phyloP scores from a whole-genome alignment of 2,113 vertebrate species.

The Psephotus haematonotus region DNA sequence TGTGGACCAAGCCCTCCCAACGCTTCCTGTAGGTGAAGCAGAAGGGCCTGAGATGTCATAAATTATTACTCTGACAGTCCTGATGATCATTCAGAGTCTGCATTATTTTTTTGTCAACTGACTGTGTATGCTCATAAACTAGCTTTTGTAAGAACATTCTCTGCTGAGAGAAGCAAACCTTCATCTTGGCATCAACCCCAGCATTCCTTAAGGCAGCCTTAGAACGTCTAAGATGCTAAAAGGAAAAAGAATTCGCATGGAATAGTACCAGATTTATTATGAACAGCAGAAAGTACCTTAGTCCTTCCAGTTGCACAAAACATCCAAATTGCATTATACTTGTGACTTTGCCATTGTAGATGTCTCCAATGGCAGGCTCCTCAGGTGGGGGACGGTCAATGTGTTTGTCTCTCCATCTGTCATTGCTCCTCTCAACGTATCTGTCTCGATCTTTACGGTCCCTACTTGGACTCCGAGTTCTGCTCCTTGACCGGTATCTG shows the following conservation, averaged over 20 bases:
- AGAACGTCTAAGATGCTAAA: background rate
- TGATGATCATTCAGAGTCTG: background rate
- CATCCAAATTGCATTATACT: constrained; percentile 99
- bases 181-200: background rate
- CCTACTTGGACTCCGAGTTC: constrained; percentile 81
- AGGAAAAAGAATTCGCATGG: background rate
- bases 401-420: constrained; percentile 93
- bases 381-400: constrained; percentile 93
- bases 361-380: constrained; percentile 93
- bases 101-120: background rate
- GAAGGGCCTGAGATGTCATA: background rate
- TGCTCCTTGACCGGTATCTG: constrained; percentile 78
- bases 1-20: constrained; percentile 98
- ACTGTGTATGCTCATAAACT: rapidly evolving
- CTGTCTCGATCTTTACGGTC: constrained; percentile 77
- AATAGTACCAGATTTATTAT: rapidly evolving
- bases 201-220: rapidly evolving
- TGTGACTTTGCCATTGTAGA: constrained; percentile 96
- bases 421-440: constrained; percentile 57
- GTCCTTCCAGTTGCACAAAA: constrained; percentile 96
- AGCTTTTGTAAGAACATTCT: background rate
- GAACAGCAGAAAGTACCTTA: constrained; percentile 77
- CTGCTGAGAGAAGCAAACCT: background rate
- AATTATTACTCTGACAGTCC: background rate
- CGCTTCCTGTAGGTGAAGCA: constrained; percentile 82